Conservation (phyloP, 2,888 invertebrate genomes). For the Dolichopus griseipennis region DNA sequence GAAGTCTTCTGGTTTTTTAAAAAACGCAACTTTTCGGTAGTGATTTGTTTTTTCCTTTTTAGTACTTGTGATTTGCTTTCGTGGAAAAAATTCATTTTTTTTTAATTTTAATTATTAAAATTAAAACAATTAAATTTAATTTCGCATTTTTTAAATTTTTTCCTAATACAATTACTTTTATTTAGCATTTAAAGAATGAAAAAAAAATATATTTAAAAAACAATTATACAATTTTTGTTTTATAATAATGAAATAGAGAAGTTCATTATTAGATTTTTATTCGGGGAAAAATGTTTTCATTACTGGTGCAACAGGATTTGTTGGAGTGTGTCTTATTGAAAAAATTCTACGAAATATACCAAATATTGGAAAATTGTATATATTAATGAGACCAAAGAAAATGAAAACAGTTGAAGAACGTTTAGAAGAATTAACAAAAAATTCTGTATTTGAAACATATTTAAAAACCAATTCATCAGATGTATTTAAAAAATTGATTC, state of each 20-base stretch:
- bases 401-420: constrained; percentile 67
- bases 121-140: no score
- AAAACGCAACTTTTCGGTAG: no score
- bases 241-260: no score
- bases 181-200: no score
- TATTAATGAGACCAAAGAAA: constrained; percentile 78
- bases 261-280: constrained; percentile 58
- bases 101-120: no score
- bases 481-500: constrained; percentile 58
- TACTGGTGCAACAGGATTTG: constrained; percentile 90
- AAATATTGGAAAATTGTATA: constrained; percentile 47
- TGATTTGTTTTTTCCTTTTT: no score
- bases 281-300: constrained; percentile 72
- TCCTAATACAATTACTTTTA: no score
- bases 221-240: constrained; percentile 28
- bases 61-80: no score
- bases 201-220: background rate
- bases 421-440: constrained; percentile 70
- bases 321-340: constrained; percentile 83
- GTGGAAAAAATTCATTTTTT: no score
- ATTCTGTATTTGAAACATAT: constrained; percentile 66
- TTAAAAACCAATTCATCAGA: constrained; percentile 49
- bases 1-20: no score
- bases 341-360: constrained; percentile 63
- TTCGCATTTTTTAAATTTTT: no score